Evolutionary conservation across 2,113 vertebrate species (phyloP), one percentile per base, ranked within the genome.

Genomic region (Syngnathus floridae): DNA sequence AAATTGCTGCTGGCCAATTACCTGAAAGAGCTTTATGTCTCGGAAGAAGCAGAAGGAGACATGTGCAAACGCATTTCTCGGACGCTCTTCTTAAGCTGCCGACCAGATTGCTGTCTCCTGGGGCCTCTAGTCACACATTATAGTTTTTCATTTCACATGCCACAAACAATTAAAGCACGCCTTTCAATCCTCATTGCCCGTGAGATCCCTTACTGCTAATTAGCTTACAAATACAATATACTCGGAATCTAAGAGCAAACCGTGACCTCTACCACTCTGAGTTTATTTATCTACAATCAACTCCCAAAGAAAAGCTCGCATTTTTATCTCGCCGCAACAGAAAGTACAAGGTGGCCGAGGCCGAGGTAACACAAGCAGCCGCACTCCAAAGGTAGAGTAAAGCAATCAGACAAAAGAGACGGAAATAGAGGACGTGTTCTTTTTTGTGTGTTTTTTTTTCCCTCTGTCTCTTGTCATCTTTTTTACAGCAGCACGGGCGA

Each of bases 121-220:
- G 82, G 86, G 80, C 88, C 90, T 78, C 89, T 86, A 84, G 89
- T 90, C 90, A 80, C 82, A 86, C 76, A 85, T 88, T 88, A 89
- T 84, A 84, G 84, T 82, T 88, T 74, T 62, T 67, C 84, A 87
- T 86, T 88, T 87, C 84, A 72, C 64, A 26, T 78, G 64, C 66
- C 79, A 77, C 81, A 75, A 71, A 66, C 78, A 80, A 81, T 81
- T 89, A 82, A 80, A 75, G 43, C 67, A 66, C 59, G 79, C 76
- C 75, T 14, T 61, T 67, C 67, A 1, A 80, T 66, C 81, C 65
- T 65, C 5, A 51, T 43, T 57, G 63, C 76, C 61, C 55, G 9
- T 41, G 51, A 77, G 60, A 70, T 63, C 13, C 11, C 43, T 22
- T 57, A 37, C 46, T 66, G 66, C 9, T 36, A 7, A 65, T 58